phyloP scores from a whole-genome alignment of 2,888 invertebrate genomes.

The Cecidostiba fungosa region DNA sequence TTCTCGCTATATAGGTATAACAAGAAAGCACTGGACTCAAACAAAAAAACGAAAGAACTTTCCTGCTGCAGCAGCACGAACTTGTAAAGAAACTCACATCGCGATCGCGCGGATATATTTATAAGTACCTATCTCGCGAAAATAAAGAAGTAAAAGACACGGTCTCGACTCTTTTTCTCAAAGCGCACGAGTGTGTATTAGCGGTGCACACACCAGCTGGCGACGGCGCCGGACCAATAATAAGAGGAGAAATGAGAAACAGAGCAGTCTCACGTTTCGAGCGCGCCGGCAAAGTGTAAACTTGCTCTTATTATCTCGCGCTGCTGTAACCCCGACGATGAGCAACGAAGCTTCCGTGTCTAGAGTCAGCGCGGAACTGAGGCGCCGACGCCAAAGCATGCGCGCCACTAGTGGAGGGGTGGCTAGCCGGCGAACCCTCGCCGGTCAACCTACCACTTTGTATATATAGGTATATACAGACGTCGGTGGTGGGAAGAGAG shows the following conservation, averaged over 20 bases:
- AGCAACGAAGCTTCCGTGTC: slow-evolving; percentile 36
- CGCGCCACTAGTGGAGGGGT: slow-evolving; percentile 26
- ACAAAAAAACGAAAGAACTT: slow-evolving; percentile 16
- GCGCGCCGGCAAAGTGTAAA: background rate
- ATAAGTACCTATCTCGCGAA: background rate
- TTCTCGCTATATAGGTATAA: background rate
- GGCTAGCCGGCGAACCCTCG: background rate
- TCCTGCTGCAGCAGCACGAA: slow-evolving; percentile 18
- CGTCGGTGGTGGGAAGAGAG: background rate
- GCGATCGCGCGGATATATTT: background rate
- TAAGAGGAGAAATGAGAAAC: slow-evolving; percentile 3
- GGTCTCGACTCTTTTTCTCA: background rate
- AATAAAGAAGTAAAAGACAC: background rate
- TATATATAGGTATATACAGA: background rate
- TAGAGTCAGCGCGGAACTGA: slow-evolving; percentile 56
- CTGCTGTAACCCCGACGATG: background rate
- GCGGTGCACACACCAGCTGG: background rate
- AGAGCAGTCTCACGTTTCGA: slow-evolving; percentile 50
- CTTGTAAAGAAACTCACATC: slow-evolving; percentile 46
- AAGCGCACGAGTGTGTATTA: slow-evolving; percentile 21
- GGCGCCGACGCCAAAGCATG: background rate
- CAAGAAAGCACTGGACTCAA: slow-evolving; percentile 10
- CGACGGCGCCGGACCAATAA: slow-evolving; percentile 37
- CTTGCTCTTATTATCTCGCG: background rate
- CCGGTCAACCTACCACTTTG: too few relatives aligned